Evolutionary conservation across 2,888 invertebrate genomes (phyloP).

Genomic region (Drosophila mimetica): DNA sequence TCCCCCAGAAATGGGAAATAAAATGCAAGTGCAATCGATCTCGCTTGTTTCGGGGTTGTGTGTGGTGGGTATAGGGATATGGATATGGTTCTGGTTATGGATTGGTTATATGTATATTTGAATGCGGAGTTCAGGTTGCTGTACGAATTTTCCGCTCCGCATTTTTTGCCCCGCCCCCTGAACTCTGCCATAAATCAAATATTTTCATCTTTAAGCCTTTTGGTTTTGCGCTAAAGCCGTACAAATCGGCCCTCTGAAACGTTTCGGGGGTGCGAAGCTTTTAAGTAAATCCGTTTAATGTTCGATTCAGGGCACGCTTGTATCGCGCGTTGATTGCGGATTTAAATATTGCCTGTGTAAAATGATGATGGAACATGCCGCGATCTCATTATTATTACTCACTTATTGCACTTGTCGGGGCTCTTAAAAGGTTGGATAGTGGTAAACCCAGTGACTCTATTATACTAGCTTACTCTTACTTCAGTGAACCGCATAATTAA

Average conservation of each 20-base stretch:
- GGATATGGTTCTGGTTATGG: neutral
- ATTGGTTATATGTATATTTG: slow-evolving; percentile 1
- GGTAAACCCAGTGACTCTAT: too few species aligned
- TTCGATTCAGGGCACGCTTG: slow-evolving; percentile 12
- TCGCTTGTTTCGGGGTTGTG: neutral
- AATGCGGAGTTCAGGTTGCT: neutral
- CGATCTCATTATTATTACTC: neutral
- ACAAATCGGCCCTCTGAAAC: slow-evolving; percentile 10
- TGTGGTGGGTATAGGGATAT: neutral
- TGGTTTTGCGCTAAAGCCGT: slow-evolving; percentile 21
- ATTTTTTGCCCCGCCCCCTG: slow-evolving; percentile 9
- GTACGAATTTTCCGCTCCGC: neutral
- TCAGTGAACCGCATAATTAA: slow-evolving; percentile 5
- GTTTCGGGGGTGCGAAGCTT: slow-evolving; percentile 17
- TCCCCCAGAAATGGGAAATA: slow-evolving; percentile 12
- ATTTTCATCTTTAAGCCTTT: slow-evolving; percentile 28
- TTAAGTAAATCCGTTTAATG: slow-evolving; percentile 27
- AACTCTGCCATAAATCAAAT: slow-evolving; percentile 30
- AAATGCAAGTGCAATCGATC: slow-evolving; percentile 42
- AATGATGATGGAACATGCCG: neutral
- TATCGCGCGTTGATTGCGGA: slow-evolving; percentile 7
- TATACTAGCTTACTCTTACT: neutral
- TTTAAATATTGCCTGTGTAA: neutral
- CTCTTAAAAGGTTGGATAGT: too few species aligned
- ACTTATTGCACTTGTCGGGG: neutral